A percentile compares a stretch with the other conserved stretches of the same genome.
These are phyloP conservation scores for Liopterus haemorrhoidalis DNA, from an alignment of 2,888 invertebrate species.

Conservation along the genomic window DNA sequence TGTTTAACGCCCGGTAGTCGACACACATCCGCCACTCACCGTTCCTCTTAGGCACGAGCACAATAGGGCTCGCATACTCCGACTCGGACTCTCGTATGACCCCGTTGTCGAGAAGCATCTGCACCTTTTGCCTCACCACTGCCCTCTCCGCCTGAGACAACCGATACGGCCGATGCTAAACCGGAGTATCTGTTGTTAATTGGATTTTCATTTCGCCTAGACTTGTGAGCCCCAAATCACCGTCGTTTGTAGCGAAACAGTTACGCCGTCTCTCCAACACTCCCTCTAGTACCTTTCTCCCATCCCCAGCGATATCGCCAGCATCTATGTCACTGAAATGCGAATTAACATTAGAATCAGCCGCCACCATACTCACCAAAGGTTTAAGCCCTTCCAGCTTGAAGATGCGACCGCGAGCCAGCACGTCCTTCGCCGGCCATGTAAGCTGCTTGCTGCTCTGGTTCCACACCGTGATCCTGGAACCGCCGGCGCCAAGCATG, in stretches of 20 bases:
- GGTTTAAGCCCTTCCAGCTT: no score
- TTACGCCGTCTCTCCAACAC: no score
- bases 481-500: no score
- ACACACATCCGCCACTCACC: slow-evolving; percentile 5
- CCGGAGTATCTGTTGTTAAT: slow-evolving; percentile 15
- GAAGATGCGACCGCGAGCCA: no score
- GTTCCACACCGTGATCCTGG: no score
- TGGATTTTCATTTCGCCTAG: slow-evolving; percentile 18
- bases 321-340: no score
- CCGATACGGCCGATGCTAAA: slow-evolving; percentile 21
- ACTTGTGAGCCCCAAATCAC: slow-evolving; percentile 19
- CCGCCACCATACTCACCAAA: no score
- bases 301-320: no score
- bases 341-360: no score
- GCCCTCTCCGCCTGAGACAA: slow-evolving; percentile 19
- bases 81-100: slow-evolving; percentile 21
- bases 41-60: background rate
- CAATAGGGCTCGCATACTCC: slow-evolving; percentile 22
- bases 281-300: no score
- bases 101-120: slow-evolving; percentile 15
- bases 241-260: slow-evolving; percentile 14
- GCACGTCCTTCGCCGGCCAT: no score
- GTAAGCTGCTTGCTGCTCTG: no score
- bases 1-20: slow-evolving; percentile 8
- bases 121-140: slow-evolving; percentile 21